These are phyloP conservation scores for Procavia capensis DNA, from an alignment of 2,113 vertebrate species.

Conservation along the genomic window DNA sequence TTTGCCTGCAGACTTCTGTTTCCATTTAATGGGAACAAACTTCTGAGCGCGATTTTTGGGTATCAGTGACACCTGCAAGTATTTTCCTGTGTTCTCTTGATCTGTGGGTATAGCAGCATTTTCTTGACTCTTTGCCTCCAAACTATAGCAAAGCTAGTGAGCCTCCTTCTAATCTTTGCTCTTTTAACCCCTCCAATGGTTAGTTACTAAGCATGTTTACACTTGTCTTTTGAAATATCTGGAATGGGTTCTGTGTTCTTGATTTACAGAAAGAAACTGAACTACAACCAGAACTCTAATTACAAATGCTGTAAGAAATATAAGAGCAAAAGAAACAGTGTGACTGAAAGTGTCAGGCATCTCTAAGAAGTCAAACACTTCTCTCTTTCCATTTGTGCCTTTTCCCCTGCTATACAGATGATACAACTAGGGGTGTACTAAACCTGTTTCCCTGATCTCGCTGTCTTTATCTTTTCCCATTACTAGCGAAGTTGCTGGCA, in stretches of 20 bases:
- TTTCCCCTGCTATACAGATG: background rate
- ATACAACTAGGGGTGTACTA: background rate
- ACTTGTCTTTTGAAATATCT: slow-evolving; percentile 5
- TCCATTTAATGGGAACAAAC: background rate
- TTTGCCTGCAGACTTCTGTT: background rate
- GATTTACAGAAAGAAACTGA: background rate
- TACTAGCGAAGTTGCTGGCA: too few species aligned
- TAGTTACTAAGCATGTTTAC: background rate
- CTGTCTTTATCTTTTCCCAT: background rate
- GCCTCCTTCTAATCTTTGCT: background rate
- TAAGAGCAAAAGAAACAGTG: background rate
- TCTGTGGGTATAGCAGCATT: background rate
- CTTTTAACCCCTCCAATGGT: background rate
- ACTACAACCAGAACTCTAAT: background rate
- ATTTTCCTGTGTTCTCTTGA: background rate
- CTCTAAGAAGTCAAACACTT: background rate
- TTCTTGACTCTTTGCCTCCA: background rate
- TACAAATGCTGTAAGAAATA: background rate
- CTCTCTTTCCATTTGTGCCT: background rate
- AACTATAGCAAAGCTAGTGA: background rate
- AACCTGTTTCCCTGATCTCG: background rate
- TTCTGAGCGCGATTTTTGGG: background rate
- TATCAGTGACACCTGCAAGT: background rate
- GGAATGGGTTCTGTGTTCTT: background rate
- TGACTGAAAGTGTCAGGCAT: background rate